phyloP scores from a whole-genome alignment of 2,113 vertebrate species.

The Vidua chalybeata region DNA sequence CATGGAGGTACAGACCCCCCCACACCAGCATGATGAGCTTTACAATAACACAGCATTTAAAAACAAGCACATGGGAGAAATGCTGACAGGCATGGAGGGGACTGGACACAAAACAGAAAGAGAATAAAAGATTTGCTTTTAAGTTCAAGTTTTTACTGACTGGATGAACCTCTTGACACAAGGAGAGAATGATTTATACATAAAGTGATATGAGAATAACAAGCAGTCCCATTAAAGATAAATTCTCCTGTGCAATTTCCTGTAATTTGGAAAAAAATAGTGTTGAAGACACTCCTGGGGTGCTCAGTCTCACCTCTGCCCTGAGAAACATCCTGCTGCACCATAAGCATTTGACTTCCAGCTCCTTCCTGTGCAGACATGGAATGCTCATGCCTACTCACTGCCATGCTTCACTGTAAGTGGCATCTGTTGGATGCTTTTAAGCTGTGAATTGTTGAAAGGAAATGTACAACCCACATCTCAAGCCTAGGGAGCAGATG shows the following conservation, averaged over 20 bases:
- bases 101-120: neutral
- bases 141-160: neutral
- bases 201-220: neutral
- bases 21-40: neutral
- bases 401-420: neutral
- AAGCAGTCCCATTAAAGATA: neutral
- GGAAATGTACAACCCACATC: neutral
- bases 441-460: neutral
- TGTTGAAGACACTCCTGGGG: neutral
- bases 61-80: neutral
- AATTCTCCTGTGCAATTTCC: neutral
- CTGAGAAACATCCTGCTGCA: neutral
- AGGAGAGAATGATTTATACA: neutral
- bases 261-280: neutral
- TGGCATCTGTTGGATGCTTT: neutral
- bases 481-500: neutral
- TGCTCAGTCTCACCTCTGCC: neutral
- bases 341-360: neutral
- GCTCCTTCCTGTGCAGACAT: neutral
- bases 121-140: neutral
- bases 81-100: neutral
- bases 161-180: rapidly evolving
- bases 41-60: neutral
- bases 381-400: neutral
- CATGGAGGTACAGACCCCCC: rapidly evolving